Evolutionary conservation across 2,797 vertebrate genomes (phyloP), one percentile per base, ranked within the genome.

Genomic region (Halcyon smyrnensis): DNA sequence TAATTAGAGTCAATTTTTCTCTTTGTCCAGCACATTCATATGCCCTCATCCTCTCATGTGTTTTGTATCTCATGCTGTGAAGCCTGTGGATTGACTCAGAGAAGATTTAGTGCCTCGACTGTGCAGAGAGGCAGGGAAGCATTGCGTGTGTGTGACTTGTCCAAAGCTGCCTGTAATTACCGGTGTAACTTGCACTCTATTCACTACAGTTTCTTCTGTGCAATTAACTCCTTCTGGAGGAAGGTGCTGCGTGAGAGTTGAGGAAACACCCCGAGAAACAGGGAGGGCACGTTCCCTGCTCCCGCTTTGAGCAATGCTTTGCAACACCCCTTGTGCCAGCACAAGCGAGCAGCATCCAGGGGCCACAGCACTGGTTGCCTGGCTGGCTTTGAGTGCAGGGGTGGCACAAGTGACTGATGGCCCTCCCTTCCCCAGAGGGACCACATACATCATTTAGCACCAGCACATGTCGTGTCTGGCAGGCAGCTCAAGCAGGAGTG

Each of bases 91-190:
- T 59, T 67, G 57, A 69, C 23, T 54, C 0, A 0, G 60, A 7
- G 7, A 56, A 68, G 51, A n/a, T 65, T 60, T 56, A 41, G 48
- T 32, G 39, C 60, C 23, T 46, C 20, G 20, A 79, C 41, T 6
- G 6, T 39, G 32, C 4, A 3, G 60, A 54, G 69, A 87, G 65
- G 51, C 24, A 76, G 63, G 50, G 30, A 76, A 43, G 8, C 71
- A 9, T 24, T 19, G 15, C 76, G 71, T 8, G 7, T 1, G 2
- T 56, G 11, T 27, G 18, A 65, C 68, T 85, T 81, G 84, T 56
- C 83, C 81, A 54, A 46, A 77, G 46, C 82, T 84, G 84, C 73
- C 51, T 90, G 64, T 46, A 84, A 71, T 93, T 69, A 78, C 45
- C 57, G 21, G n/a, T 39, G 37, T n/a, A 90, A 89, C 65, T 91